Base-by-base conservation (phyloP, 1,140 invertebrate genomes). In the Camponotus vicinus region DNA sequence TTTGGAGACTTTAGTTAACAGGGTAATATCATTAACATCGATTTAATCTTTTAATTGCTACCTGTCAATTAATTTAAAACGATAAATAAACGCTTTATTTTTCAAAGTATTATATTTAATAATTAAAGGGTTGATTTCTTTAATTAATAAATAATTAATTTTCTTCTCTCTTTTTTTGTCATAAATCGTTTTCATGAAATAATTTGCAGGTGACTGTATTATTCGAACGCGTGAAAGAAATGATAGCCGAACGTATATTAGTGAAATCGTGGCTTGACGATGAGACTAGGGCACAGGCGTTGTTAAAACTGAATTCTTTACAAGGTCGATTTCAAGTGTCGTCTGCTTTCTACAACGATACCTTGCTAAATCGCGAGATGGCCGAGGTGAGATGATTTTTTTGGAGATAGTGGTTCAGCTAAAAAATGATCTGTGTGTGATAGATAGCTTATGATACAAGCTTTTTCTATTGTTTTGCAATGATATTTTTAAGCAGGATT, bases 251-350 rank as follows among this genome's bases (percentile, higher is more conserved):
- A 15, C 94, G 96, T 6, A 95, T 97, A 59, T 90, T 95, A 55
- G 93, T 95, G 49, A 96, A 96, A 66, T 94, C 95, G n/a, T 97
- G 97, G 97, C 95, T 97, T 80, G 97, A 97, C 88, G 94, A 96
- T 27, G 94, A 95, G 40, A 97, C 96, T 1, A 95, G 95, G 92
- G 90, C 92, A 11, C 95, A 95, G 34, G 97, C 96, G 18, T 92
- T 96, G 87, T 95, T 96, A 80, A 97, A 97, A 79, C 86, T 95
- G 94, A 96, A 90, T 93, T 92, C 85, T 91, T 95, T 92, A 95
- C 96, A 61, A 91, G 97, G 93, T 94, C 97, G 86, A 90, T 97
- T 92, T 95, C 95, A 91, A 93, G 96, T 94, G 87, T 95, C 92
- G 94, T 92, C 94, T 45, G 92, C 92, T 80, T 95, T 95, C 88